These are phyloP conservation scores for Platalea minor DNA, from an alignment of 2,797 vertebrate genomes.

Conservation along the genomic window DNA sequence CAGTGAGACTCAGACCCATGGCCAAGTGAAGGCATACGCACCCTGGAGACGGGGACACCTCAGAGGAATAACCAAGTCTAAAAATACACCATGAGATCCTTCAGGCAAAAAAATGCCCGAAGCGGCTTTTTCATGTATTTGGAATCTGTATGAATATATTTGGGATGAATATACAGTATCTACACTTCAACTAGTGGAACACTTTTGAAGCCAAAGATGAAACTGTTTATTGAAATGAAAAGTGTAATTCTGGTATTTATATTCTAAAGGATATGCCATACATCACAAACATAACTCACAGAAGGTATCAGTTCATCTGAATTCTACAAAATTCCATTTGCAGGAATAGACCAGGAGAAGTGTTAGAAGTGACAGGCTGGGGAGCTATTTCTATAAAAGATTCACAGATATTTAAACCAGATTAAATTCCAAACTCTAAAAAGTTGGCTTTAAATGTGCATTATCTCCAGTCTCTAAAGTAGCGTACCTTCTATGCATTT, in stretches of 20 bases:
- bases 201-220: neutral
- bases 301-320: neutral
- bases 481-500: neutral
- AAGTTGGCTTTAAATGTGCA: neutral
- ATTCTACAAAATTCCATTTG: slow-evolving; percentile 28
- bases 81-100: neutral
- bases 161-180: neutral
- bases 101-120: neutral
- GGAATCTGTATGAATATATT: neutral
- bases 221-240: slow-evolving; percentile 12
- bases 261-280: neutral
- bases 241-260: slow-evolving; percentile 26
- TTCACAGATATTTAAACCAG: neutral
- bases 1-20: neutral
- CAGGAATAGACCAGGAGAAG: slow-evolving; percentile 22
- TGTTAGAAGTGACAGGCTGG: neutral
- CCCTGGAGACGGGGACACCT: neutral
- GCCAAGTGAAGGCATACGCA: neutral
- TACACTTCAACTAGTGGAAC: neutral
- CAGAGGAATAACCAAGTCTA: neutral
- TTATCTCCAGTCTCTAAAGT: slow-evolving; percentile 3
- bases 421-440: neutral
- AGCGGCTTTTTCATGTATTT: neutral
- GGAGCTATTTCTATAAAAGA: neutral
- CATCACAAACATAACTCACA: neutral